phyloP scores from a whole-genome alignment of 2,113 vertebrate species.

The Upupa epops region DNA sequence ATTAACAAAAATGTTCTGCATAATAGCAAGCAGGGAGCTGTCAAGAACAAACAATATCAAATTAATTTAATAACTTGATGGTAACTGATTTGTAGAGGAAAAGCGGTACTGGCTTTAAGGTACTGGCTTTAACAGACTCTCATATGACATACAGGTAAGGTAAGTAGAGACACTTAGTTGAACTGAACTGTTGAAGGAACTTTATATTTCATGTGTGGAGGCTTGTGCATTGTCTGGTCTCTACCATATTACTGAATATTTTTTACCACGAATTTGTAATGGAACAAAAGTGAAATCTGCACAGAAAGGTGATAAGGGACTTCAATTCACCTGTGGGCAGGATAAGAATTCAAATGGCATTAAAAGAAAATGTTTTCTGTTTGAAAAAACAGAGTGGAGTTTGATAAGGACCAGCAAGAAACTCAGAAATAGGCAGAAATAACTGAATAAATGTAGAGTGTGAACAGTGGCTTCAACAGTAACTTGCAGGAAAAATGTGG shows the following conservation, averaged over 20 bases:
- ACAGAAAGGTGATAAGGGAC: background rate
- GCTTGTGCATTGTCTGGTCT: background rate
- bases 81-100: background rate
- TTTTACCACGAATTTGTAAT: background rate
- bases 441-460: background rate
- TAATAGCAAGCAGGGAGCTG: background rate
- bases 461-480: background rate
- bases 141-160: background rate
- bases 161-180: background rate
- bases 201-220: background rate
- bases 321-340: background rate
- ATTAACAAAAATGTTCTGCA: background rate
- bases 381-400: background rate
- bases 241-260: background rate
- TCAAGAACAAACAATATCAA: background rate
- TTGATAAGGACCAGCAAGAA: background rate
- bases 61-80: background rate
- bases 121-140: background rate
- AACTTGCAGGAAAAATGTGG: background rate
- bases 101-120: no score
- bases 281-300: background rate
- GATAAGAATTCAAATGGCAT: background rate
- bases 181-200: background rate
- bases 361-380: background rate
- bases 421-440: background rate